phyloP scores from a whole-genome alignment of 1,140 invertebrate species.

The Trichonephila clavata region DNA sequence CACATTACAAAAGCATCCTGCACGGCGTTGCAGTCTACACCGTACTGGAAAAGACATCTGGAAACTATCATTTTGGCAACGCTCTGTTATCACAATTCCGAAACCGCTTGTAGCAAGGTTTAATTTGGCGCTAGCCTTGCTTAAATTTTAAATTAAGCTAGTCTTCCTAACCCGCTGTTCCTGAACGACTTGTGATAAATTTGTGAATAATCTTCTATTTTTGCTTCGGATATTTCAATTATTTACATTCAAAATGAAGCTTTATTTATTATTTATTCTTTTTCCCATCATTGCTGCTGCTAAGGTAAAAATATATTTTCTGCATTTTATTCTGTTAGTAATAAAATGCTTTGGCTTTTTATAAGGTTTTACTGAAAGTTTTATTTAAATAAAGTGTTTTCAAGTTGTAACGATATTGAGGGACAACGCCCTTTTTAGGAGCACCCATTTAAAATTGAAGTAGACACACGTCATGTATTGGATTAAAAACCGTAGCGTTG shows the following conservation, averaged over 20 bases:
- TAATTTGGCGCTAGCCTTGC: too few species aligned
- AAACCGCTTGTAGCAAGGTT: not conserved
- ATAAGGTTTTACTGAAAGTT: too few species aligned
- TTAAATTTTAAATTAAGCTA: not conserved
- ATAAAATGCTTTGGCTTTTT: too few species aligned
- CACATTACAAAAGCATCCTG: not conserved
- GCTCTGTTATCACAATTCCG: slow-evolving; percentile 4
- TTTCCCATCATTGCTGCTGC: not conserved
- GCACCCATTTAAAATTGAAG: not conserved
- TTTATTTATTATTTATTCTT: not conserved
- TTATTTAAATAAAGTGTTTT: too few species aligned
- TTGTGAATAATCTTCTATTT: not conserved
- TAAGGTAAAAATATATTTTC: not conserved
- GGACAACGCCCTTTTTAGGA: not conserved
- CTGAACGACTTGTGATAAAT: not conserved
- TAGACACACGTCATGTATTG: too few species aligned
- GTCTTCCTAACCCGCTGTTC: not conserved
- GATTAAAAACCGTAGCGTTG: too few species aligned
- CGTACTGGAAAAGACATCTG: slow-evolving; percentile 45
- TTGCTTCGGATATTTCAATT: not conserved
- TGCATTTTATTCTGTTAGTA: too few species aligned
- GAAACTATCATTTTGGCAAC: slow-evolving; percentile 26
- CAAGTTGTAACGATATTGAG: not conserved
- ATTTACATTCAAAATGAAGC: slow-evolving; percentile 15
- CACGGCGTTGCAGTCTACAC: not conserved